Base-by-base conservation (phyloP, 2,113 vertebrate genomes). In the Opisthocomus hoazin region DNA sequence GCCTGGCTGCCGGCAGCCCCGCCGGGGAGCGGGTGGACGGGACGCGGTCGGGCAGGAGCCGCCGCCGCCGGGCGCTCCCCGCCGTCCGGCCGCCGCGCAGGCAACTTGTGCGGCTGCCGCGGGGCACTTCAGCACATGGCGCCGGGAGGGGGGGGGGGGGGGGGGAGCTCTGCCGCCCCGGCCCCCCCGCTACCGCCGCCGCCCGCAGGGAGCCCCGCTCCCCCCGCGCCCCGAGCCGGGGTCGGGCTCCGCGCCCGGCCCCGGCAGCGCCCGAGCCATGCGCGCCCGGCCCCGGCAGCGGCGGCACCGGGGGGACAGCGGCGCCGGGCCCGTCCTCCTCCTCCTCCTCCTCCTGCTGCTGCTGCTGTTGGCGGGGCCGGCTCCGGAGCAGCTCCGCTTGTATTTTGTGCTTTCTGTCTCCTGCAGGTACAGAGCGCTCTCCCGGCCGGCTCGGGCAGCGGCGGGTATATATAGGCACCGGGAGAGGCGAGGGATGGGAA, bases 401-500 rank as follows among this genome's bases (percentile, higher is more conserved):
- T 73, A 45, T 83, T 75, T 83, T 69, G 45, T 24, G 77, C 75
- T 87, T 75, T 23, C 66, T 8, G 29, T 65, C 74, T 93, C 78
- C 63, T 76, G 87, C 91, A 95, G 94, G 94, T 90, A 90, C 94
- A 23, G 46, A 91, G 16, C 94, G 56, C 10, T 91, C 91, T 90
- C 91, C 74, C 84, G 53, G 74, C 79, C 88, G 79, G 79, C 79
- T 93, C 46, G 83, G 60, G 87, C 84, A 87, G 87, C 58, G 78
- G 68, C 91, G 41, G 94, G 68, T 95, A 93, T 95, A 95, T 95
- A 95, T 95, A 93, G 87, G 94, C 94, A 95, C 83, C 87, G 78
- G 87, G 94, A 93, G 83, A 69, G 87, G 65, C 82, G 60, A 51
- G 45, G 56, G 88, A 91, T 53, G 75, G 75, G 85, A 92, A 89